Percentiles rank a stretch among this genome's conserved stretches.
Evolutionary conservation across 1,140 invertebrate genomes (phyloP).

Genomic region (Lamellibrachia luymesi): DNA sequence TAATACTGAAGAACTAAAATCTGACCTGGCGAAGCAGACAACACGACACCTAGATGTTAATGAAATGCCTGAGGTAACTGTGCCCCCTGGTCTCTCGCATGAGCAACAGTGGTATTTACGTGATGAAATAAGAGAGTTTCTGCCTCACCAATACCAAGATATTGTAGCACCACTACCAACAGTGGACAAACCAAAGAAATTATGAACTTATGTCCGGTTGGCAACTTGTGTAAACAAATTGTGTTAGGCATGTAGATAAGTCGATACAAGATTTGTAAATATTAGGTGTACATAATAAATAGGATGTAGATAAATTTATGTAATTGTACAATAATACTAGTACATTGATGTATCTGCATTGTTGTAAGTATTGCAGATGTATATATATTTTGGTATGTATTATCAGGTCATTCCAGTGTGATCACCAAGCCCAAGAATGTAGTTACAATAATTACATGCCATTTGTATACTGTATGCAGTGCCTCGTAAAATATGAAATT

Average conservation of each 20-base stretch:
- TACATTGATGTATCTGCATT: neutral
- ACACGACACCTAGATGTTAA: neutral
- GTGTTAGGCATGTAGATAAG: neutral
- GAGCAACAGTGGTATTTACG: conserved; percentile 20
- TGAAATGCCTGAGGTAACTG: conserved; percentile 15
- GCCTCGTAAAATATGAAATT: too few species aligned
- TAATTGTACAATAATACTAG: neutral
- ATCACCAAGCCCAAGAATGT: too few species aligned
- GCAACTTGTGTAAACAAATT: neutral
- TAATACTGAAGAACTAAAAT: conserved; percentile 6
- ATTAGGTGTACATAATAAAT: too few species aligned
- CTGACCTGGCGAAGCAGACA: conserved; percentile 15
- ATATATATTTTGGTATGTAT: neutral
- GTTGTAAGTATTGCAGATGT: neutral
- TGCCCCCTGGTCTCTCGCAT: conserved; percentile 17
- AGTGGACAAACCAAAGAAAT: neutral
- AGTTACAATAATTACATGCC: too few species aligned
- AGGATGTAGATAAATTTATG: too few species aligned
- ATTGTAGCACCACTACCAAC: neutral
- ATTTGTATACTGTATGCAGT: neutral
- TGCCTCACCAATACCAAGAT: conserved; percentile 6
- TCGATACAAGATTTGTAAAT: too few species aligned
- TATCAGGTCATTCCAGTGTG: neutral
- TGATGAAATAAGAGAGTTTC: conserved; percentile 24
- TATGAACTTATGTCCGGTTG: neutral